These are phyloP conservation scores for Mesoligia furuncula DNA, from an alignment of 2,888 invertebrate species.

Conservation along the genomic window DNA sequence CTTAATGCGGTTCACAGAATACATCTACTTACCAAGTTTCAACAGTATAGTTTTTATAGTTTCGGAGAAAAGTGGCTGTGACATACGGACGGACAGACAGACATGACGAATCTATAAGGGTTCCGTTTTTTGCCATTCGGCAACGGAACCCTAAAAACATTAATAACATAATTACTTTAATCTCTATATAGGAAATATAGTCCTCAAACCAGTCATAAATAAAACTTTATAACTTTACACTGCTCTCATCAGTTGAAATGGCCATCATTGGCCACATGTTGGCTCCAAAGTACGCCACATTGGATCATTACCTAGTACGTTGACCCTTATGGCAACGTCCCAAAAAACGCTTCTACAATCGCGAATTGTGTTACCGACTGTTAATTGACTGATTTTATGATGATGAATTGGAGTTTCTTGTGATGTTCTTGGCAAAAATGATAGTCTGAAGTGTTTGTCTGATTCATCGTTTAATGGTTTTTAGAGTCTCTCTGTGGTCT, in stretches of 20 bases:
- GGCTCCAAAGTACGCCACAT: slow-evolving; percentile 34
- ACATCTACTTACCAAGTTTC: too few species aligned
- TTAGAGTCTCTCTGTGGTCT: neutral
- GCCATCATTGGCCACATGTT: slow-evolving; percentile 41
- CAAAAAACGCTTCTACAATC: slow-evolving; percentile 62
- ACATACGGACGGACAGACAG: too few species aligned
- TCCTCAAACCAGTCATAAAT: neutral
- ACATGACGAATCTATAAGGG: too few species aligned
- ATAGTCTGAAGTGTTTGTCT: slow-evolving; percentile 5
- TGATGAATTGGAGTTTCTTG: slow-evolving; percentile 29
- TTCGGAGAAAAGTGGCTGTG: too few species aligned
- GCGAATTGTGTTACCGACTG: slow-evolving; percentile 46
- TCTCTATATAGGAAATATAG: neutral
- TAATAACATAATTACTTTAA: too few species aligned
- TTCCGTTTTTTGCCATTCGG: too few species aligned
- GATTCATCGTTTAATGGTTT: slow-evolving; percentile 13
- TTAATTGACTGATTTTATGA: slow-evolving; percentile 58
- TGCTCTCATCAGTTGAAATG: neutral
- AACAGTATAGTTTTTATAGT: too few species aligned
- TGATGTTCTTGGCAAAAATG: slow-evolving; percentile 36
- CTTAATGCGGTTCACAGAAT: too few species aligned
- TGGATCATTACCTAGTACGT: slow-evolving; percentile 61
- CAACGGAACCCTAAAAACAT: too few species aligned
- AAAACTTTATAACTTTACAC: neutral
- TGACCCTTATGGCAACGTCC: slow-evolving; percentile 68